Conservation (phyloP, 2,888 invertebrate genomes). For the Diplazon laetatorius region DNA sequence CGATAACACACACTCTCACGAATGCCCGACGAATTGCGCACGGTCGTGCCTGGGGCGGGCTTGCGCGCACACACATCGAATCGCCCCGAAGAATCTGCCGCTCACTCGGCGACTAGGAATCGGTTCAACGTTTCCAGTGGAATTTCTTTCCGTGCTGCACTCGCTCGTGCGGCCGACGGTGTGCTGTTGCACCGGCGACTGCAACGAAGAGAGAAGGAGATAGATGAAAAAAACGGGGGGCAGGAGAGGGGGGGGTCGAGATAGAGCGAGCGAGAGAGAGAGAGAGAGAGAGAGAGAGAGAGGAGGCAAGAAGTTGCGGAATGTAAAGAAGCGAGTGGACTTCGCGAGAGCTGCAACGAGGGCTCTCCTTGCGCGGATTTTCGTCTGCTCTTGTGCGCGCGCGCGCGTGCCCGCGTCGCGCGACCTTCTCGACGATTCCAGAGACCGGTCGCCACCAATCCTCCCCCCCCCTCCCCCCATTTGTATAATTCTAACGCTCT, state of each 20-base stretch:
- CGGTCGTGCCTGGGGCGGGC: neutral
- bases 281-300: conserved; percentile 13
- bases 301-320: conserved; percentile 51
- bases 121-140: conserved; percentile 65
- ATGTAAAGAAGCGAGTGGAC: conserved; percentile 63
- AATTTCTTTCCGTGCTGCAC: conserved; percentile 62
- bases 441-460: conserved; percentile 44
- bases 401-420: conserved; percentile 9
- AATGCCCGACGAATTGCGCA: conserved; percentile 46
- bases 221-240: too few species aligned
- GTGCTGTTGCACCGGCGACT: conserved; percentile 45
- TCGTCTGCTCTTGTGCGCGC: conserved; percentile 19
- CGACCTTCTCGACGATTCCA: conserved; percentile 50
- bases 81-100: conserved; percentile 56
- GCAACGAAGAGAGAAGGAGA: conserved; percentile 32
- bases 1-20: conserved; percentile 1
- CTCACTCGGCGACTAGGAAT: conserved; percentile 47
- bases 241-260: conserved; percentile 24
- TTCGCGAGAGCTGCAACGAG: conserved; percentile 25
- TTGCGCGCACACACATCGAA: conserved; percentile 47
- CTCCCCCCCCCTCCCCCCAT: too few species aligned
- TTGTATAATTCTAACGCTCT: conserved; percentile 38
- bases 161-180: conserved; percentile 31
- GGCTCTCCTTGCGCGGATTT: conserved; percentile 19
- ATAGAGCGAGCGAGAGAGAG: conserved; percentile 21